Base-by-base conservation (phyloP, 1,140 invertebrate species). In the Drosophila kikkawai region DNA sequence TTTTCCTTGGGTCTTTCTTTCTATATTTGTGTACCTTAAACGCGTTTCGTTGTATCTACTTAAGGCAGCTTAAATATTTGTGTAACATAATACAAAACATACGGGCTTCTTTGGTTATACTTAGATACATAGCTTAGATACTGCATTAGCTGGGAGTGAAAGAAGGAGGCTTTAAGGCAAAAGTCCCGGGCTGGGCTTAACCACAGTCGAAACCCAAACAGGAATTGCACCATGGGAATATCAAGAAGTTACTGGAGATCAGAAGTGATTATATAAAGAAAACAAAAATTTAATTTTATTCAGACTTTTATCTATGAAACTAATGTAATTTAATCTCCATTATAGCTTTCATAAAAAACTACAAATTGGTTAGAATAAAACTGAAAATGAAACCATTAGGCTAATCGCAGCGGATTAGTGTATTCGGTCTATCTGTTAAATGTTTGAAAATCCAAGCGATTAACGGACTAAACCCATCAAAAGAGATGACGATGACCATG, bases 11-110 rank as follows among this genome's bases (percentile, higher is more conserved):
- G 19, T 65, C 55, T 59, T 76, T 68, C 47, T 68, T 61, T 68
- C 61, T 61, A n/a, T 50, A 87, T 83, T 87, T 88, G 84, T 87
- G 87, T 87, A 88, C 88, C 84, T 88, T 88, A 75, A 88, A 88
- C 84, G 85, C 85, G 84, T 88, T 88, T 88, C 77, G 80, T 82
- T 88, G 84, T 88, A 88, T 90, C 85, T 90, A 90, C 81, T 90
- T 88, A 84, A 90, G 84, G 61, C 84, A 87, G 84, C 84, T 87
- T 87, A 87, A 87, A 88, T 88, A 88, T 88, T 88, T 90, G 84
- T 88, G 84, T 88, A 88, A 88, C 85, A 90, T 90, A 88, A 88
- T 88, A 90, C 84, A 88, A 84, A 84, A 88, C 78, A 88, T 88
- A 88, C 84, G 85, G 85, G 84, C 84, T 88, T 88, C 84, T 90